Conservation (phyloP, 2,797 vertebrate species). For the Spheniscus humboldti region DNA sequence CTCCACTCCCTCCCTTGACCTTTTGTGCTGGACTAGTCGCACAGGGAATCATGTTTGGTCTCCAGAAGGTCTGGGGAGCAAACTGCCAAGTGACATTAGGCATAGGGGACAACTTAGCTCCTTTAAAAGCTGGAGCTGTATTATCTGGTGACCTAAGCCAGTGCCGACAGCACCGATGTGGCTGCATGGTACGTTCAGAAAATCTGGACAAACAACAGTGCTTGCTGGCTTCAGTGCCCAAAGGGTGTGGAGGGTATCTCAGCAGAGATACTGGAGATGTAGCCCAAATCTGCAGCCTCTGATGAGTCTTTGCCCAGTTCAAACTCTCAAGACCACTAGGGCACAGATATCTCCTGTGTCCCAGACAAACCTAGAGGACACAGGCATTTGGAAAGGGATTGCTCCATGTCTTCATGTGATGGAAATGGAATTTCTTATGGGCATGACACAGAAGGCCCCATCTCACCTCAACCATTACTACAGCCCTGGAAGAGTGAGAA, state of each 20-base stretch:
- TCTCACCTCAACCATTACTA: neutral
- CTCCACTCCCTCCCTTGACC: neutral
- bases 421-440: neutral
- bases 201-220: neutral
- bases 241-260: neutral
- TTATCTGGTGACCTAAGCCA: neutral
- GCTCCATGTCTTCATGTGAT: fast-evolving
- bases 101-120: fast-evolving
- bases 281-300: neutral
- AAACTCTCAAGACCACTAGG: neutral
- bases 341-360: neutral
- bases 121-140: neutral
- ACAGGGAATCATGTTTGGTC: neutral
- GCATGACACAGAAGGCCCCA: neutral
- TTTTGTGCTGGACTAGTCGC: neutral
- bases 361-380: neutral
- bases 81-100: neutral
- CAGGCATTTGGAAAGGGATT: neutral
- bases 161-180: neutral
- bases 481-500: neutral
- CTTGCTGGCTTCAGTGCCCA: fast-evolving
- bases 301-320: neutral
- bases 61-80: neutral
- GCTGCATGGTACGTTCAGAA: fast-evolving
- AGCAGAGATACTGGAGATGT: neutral